phyloP scores from a whole-genome alignment of 2,888 invertebrate species.

The Drosophila stalkeri region DNA sequence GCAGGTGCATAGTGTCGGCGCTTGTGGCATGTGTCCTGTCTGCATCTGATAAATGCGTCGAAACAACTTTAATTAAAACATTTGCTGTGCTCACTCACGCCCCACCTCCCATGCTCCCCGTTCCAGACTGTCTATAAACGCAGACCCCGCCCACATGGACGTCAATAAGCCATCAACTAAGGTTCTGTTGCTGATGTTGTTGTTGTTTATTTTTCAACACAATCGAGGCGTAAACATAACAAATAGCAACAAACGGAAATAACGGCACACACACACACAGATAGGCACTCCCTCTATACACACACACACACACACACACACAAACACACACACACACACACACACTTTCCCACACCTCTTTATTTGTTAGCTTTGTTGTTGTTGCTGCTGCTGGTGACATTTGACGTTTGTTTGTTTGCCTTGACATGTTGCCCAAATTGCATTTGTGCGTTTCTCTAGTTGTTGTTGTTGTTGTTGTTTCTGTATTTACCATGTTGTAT shows the following conservation, averaged over 20 bases:
- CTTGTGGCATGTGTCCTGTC: conserved; percentile 73
- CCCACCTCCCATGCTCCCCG: neutral
- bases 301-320: conserved; percentile 2
- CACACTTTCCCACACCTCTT: conserved; percentile 13
- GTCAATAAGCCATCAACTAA: conserved; percentile 67
- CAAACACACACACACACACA: conserved; percentile 10
- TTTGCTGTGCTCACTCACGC: conserved; percentile 33
- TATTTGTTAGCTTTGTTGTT: conserved; percentile 29
- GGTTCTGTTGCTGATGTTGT: conserved; percentile 19
- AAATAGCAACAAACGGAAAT: conserved; percentile 64
- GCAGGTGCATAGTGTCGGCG: conserved; percentile 47
- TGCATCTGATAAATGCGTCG: conserved; percentile 78
- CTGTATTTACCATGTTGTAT: conserved; percentile 27
- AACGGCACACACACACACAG: conserved; percentile 16
- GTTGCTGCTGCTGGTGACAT: conserved; percentile 41
- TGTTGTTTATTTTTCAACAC: conserved; percentile 72
- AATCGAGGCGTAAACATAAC: conserved; percentile 78
- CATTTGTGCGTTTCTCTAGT: conserved; percentile 37
- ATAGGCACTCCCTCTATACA: conserved; percentile 28
- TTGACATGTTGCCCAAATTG: conserved; percentile 73
- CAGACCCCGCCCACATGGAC: conserved; percentile 18
- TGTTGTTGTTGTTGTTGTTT: neutral
- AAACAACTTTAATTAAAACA: conserved; percentile 81
- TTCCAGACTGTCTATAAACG: neutral
- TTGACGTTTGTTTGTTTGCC: conserved; percentile 65